Conservation (phyloP, 1,140 invertebrate genomes). For the Drosophila mojavensis region DNA sequence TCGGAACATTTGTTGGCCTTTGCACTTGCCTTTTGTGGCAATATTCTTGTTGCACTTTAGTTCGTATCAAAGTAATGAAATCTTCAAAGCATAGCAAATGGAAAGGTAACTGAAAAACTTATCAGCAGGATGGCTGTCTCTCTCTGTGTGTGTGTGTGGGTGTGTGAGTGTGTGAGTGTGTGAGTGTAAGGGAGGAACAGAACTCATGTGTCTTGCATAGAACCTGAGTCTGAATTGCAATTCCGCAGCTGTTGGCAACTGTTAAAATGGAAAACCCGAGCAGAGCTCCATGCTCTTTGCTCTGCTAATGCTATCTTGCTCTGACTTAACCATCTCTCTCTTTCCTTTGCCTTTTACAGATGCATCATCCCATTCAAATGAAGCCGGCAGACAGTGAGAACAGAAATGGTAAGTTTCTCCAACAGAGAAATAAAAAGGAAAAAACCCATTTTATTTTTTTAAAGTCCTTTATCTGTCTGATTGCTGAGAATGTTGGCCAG, state of each 20-base stretch:
- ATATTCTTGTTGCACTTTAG: slow-evolving; percentile 43
- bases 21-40: slow-evolving; percentile 27
- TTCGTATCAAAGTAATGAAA: slow-evolving; percentile 57
- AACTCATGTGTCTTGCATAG: slow-evolving; percentile 13
- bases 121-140: background rate
- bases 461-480: slow-evolving; percentile 40
- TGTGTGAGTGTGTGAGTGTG: background rate
- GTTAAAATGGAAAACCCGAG: slow-evolving; percentile 26
- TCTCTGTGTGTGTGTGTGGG: background rate
- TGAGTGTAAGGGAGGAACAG: background rate
- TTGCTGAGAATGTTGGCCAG: slow-evolving; percentile 46
- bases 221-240: slow-evolving; percentile 26
- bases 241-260: slow-evolving; percentile 38
- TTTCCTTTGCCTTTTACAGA: slow-evolving; percentile 89
- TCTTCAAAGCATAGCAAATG: slow-evolving; percentile 21
- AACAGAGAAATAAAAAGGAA: slow-evolving; percentile 7
- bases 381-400: slow-evolving; percentile 99
- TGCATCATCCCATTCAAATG: slow-evolving; percentile 99
- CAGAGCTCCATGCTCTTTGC: slow-evolving; percentile 12
- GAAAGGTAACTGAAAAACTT: slow-evolving; percentile 16
- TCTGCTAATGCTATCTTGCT: background rate
- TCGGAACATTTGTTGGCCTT: slow-evolving; percentile 46
- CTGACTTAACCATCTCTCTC: slow-evolving; percentile 11
- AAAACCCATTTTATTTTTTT: slow-evolving; percentile 10
- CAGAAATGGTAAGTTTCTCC: slow-evolving; percentile 93